Evolutionary conservation across 2,113 vertebrate genomes (phyloP).

Genomic region (Pavo muticus): DNA sequence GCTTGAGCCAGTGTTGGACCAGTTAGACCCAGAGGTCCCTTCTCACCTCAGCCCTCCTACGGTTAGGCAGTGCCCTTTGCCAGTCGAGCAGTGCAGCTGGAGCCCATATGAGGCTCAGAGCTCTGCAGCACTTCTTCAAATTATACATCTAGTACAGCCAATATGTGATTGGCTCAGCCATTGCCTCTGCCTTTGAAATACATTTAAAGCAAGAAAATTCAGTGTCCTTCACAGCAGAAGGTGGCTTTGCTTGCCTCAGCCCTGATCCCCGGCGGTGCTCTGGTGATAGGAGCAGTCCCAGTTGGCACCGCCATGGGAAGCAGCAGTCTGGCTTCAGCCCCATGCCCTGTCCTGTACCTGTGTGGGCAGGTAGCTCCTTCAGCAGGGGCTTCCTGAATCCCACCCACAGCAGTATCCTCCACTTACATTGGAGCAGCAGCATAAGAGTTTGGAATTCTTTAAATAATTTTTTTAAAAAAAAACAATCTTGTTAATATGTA

Average conservation of each 20-base stretch:
- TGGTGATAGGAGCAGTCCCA: background rate
- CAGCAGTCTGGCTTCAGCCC: background rate
- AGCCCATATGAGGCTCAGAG: background rate
- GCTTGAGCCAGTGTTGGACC: background rate
- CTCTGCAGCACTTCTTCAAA: background rate
- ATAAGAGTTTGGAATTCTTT: background rate
- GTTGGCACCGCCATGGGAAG: background rate
- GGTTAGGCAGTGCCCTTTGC: background rate
- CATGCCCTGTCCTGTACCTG: background rate
- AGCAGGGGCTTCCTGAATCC: background rate
- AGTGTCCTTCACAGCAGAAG: rapidly evolving
- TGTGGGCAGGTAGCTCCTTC: background rate
- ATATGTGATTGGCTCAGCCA: background rate
- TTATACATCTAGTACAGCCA: background rate
- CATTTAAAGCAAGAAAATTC: background rate
- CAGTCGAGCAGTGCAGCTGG: background rate
- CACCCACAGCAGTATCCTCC: background rate
- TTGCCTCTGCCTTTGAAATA: background rate
- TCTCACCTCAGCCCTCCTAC: background rate
- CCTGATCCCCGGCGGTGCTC: background rate
- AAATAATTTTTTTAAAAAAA: background rate
- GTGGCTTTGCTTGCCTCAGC: background rate
- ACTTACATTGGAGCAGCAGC: background rate
- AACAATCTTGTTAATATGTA: background rate
- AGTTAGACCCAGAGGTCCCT: background rate